Conservation (phyloP, 2,888 invertebrate genomes). For the Tortricodes alternella region DNA sequence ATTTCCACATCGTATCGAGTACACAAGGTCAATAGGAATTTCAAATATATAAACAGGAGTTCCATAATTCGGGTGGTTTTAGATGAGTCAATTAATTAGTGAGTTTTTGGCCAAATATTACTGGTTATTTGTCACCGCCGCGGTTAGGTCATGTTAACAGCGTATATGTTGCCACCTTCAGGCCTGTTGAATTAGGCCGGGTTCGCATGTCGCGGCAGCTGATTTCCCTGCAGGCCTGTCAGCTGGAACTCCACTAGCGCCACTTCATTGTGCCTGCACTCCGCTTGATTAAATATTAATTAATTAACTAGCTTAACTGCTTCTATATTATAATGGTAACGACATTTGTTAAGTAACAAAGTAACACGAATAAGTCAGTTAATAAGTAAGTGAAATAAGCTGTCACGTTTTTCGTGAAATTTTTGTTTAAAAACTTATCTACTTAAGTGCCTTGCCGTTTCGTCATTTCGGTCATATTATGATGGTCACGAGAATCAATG, state of each 20-base stretch:
- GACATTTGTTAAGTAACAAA: not conserved
- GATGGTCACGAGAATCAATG: no score
- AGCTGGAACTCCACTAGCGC: slow-evolving; percentile 56
- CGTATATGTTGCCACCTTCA: slow-evolving; percentile 29
- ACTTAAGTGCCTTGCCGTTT: no score
- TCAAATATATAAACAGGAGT: no score
- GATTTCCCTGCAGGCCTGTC: slow-evolving; percentile 67
- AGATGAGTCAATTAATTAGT: no score
- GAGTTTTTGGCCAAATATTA: no score
- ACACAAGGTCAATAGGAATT: no score
- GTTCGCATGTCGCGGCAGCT: slow-evolving; percentile 50
- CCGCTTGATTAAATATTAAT: slow-evolving; percentile 66
- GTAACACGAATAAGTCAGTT: no score
- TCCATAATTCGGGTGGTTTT: no score
- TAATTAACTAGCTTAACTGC: slow-evolving; percentile 48
- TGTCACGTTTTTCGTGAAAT: no score
- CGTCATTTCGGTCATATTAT: no score
- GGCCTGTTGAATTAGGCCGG: slow-evolving; percentile 50
- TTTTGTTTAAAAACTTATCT: not conserved
- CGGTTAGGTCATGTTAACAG: not conserved
- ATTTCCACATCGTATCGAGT: no score
- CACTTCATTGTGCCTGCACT: slow-evolving; percentile 62
- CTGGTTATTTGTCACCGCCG: not conserved
- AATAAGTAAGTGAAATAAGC: no score
- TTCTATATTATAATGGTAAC: slow-evolving; percentile 2